Conservation (phyloP, 2,113 vertebrate species). For the Gnathonemus echidnorhynchus region DNA sequence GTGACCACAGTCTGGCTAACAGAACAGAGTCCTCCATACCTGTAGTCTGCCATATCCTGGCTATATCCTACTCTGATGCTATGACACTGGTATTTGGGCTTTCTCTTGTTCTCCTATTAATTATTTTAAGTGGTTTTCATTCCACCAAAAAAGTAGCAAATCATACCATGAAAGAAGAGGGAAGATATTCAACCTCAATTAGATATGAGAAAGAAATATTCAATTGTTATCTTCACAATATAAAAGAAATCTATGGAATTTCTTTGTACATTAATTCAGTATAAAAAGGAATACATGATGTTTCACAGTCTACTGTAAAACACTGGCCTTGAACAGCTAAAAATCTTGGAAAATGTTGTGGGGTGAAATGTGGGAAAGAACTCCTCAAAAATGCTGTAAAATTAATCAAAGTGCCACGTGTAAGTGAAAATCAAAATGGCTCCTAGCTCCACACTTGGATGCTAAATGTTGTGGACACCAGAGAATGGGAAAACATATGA, state of each 20-base stretch:
- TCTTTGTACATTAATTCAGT: not conserved
- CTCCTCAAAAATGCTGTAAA: not conserved
- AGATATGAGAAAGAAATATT: not conserved
- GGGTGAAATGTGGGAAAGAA: not conserved
- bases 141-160: not conserved
- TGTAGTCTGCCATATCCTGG: not conserved
- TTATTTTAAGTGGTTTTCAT: not conserved
- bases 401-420: not conserved
- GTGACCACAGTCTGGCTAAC: not conserved
- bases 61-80: not conserved
- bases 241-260: not conserved
- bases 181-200: not conserved
- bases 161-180: not conserved
- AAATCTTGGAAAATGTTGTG: not conserved
- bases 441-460: conserved; percentile 50
- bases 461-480: conserved; percentile 58
- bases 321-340: not conserved
- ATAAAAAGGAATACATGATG: not conserved
- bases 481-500: conserved; percentile 56
- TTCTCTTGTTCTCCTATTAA: not conserved
- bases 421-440: conserved; percentile 44
- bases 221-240: not conserved
- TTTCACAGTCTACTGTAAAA: not conserved
- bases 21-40: not conserved
- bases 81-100: not conserved